Evolutionary conservation across 2,113 vertebrate genomes (phyloP).

Genomic region (Dromiciops gliroides): DNA sequence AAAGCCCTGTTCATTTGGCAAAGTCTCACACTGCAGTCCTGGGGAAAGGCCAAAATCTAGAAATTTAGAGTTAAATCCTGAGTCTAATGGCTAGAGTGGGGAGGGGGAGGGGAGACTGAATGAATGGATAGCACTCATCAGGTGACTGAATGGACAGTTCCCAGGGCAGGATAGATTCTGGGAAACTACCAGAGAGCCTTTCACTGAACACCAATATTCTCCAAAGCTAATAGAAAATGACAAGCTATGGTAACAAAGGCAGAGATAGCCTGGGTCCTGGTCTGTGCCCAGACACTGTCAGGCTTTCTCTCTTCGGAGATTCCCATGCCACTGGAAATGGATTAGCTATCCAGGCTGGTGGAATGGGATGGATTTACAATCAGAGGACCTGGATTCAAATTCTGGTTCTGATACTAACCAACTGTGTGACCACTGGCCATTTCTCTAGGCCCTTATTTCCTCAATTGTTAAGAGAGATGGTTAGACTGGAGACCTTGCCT

Average conservation of each 20-base stretch:
- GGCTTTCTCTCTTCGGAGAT: not conserved
- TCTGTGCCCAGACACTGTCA: not conserved
- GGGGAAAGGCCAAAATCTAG: not conserved
- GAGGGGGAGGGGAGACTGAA: constrained; percentile 8
- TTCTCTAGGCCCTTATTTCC: not conserved
- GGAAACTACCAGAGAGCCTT: constrained; percentile 63
- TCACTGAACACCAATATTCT: constrained; percentile 59
- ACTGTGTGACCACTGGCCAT: not conserved
- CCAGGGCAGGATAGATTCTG: constrained; percentile 65
- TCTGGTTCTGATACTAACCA: not conserved
- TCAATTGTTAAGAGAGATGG: not conserved
- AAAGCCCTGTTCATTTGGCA: not conserved
- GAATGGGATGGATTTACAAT: not conserved
- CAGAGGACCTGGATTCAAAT: not conserved
- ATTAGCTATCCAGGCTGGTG: not conserved
- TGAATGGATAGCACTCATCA: constrained; percentile 64
- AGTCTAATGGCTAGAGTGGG: not conserved
- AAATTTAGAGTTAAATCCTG: not conserved
- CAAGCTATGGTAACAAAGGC: constrained; percentile 61
- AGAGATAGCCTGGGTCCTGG: constrained; percentile 32
- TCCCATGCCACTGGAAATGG: not conserved
- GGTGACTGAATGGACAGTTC: constrained; percentile 66
- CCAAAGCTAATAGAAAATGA: constrained; percentile 65
- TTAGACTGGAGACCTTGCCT: not conserved
- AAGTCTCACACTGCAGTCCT: not conserved